These are phyloP conservation scores for Ernsta delagoae DNA, from an alignment of 2,888 invertebrate species.

Conservation along the genomic window DNA sequence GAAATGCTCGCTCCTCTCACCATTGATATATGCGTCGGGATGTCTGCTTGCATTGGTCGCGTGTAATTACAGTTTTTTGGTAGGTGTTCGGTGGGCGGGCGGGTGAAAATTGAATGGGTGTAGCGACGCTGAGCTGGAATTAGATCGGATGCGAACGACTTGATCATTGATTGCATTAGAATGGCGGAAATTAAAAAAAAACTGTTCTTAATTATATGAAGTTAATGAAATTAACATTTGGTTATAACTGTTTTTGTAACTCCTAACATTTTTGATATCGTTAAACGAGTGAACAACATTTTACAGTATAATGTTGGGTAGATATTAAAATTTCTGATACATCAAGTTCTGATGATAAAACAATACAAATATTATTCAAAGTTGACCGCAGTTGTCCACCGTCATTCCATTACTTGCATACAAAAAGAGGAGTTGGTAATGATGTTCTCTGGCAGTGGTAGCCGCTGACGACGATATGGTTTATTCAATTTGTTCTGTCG, in stretches of 20 bases:
- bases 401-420: conserved; percentile 18
- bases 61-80: conserved; percentile 64
- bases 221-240: neutral
- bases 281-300: no score
- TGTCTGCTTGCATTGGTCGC: conserved; percentile 56
- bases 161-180: conserved; percentile 61
- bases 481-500: conserved; percentile 66
- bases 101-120: conserved; percentile 72
- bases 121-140: conserved; percentile 52
- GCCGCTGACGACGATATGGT: conserved; percentile 64
- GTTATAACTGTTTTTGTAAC: neutral
- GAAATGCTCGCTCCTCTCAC: conserved; percentile 46
- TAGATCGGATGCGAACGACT: conserved; percentile 53
- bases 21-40: conserved; percentile 42
- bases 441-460: conserved; percentile 43
- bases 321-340: neutral
- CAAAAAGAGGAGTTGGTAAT: conserved; percentile 30
- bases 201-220: conserved; percentile 15
- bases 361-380: conserved; percentile 20
- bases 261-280: neutral
- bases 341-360: no score
- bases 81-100: conserved; percentile 66
- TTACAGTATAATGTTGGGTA: no score
- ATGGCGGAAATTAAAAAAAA: conserved; percentile 43
- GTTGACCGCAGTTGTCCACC: conserved; percentile 18